phyloP scores from a whole-genome alignment of 1,140 invertebrate genomes.

The Idris sp. region DNA sequence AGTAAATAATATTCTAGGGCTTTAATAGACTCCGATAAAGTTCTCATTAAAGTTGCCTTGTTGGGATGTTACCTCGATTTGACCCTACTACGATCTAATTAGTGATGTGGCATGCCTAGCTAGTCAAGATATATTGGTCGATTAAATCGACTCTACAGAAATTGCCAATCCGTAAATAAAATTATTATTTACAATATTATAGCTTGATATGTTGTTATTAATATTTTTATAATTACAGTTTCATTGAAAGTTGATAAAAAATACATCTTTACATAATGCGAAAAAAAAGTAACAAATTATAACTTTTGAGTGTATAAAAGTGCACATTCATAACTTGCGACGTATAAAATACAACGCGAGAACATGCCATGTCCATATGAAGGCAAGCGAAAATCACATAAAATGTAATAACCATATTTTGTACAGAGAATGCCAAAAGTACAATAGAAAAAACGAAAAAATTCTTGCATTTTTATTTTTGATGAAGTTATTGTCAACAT shows the following conservation, averaged over 20 bases:
- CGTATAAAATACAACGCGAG: constrained; percentile 35
- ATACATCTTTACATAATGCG: too few relatives aligned
- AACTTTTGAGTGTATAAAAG: constrained; percentile 18
- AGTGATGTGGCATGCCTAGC: constrained; percentile 18
- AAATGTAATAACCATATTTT: constrained; percentile 21
- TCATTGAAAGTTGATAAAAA: constrained; percentile 10
- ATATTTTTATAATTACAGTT: too few relatives aligned
- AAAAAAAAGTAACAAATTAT: too few relatives aligned
- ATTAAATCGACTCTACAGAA: constrained; percentile 23
- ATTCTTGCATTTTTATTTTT: too few relatives aligned
- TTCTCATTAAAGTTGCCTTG: constrained; percentile 37
- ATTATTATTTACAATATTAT: too few relatives aligned
- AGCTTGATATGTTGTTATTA: too few relatives aligned
- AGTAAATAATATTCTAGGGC: constrained; percentile 15
- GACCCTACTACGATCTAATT: constrained; percentile 39
- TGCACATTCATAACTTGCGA: constrained; percentile 26
- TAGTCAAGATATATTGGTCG: constrained; percentile 13
- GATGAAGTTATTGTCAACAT: too few relatives aligned
- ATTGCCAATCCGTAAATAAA: constrained; percentile 10
- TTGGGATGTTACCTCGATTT: constrained; percentile 20
- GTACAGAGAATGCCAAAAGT: constrained; percentile 5
- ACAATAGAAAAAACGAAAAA: too few relatives aligned
- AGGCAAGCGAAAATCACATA: constrained; percentile 24
- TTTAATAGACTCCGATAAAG: constrained; percentile 32
- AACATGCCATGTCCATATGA: constrained; percentile 30